Evolutionary conservation across 1,140 invertebrate species (phyloP), one percentile per base, ranked within the genome.

Genomic region (Drosophila cardini): DNA sequence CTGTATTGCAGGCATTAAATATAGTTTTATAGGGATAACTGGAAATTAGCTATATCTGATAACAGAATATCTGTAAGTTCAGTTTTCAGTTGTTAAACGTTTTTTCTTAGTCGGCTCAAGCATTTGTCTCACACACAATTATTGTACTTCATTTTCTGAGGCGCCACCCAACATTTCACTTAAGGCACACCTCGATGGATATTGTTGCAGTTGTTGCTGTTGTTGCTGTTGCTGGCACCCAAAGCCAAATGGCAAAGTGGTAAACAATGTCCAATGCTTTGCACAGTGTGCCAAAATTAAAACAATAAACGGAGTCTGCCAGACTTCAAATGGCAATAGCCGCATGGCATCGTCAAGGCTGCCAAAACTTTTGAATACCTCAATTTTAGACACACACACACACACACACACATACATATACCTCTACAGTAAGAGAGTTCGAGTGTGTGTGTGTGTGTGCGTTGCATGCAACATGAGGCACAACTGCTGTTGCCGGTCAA

Each of bases 211-310:
- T 21, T 46, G 67, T 26, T 60, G 13, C 13, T 52, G 36, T 6
- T 16, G 55, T 32, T 53, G 57, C 11, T 63, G 50, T 8, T 64
- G 61, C 15, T 38, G 52, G 53, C 68, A 71, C 76, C 81, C 76
- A 77, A 79, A 83, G 79, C 83, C 83, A 83, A 87, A 87, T 87
- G 72, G 68, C 79, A 72, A 87, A 86, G 78, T 83, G 83, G 83
- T 86, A 87, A 86, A 87, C 83, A 87, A 87, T 86, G 83, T 83
- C 72, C 72, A 77, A 77, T 73, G 76, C 72, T 72, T 76, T 56
- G 53, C 60, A 63, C 73, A 74, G 62, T 80, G 77, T 68, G 78
- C 76, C 76, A 69, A 83, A 87, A 86, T 87, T 86, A 86, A 86
- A 86, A 86, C 79, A 86, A 86, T 86, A 86, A 86, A 87, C 72